phyloP scores from a whole-genome alignment of 64 coral and sea anemone species.

The Stichodactyla helianthus region DNA sequence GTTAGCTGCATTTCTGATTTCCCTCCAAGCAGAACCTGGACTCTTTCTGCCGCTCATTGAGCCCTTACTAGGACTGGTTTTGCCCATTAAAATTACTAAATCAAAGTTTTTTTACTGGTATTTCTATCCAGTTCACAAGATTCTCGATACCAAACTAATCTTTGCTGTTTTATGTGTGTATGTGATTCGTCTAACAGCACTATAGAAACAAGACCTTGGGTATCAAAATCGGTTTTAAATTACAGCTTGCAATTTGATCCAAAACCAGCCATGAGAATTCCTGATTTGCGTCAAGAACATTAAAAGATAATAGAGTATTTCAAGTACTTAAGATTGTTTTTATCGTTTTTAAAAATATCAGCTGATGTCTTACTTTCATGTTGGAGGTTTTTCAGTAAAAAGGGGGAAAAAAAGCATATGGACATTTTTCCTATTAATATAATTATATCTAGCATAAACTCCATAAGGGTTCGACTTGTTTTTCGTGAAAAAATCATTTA shows the following conservation, averaged over 20 bases:
- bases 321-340: neutral
- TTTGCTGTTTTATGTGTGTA: neutral
- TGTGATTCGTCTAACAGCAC: neutral
- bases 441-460: neutral
- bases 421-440: neutral
- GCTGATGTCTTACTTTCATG: neutral
- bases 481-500: too few species aligned
- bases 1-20: slow-evolving; percentile 39
- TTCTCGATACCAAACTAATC: neutral
- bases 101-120: neutral
- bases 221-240: neutral
- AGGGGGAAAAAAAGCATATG: neutral
- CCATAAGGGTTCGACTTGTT: neutral
- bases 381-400: neutral
- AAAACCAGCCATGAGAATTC: neutral
- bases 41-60: neutral
- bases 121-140: neutral
- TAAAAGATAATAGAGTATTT: slow-evolving; percentile 2
- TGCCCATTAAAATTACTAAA: neutral
- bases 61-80: neutral
- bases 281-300: neutral
- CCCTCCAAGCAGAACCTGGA: slow-evolving; percentile 55
- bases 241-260: slow-evolving; percentile 12
- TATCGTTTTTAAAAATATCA: neutral
- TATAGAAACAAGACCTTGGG: neutral